phyloP scores from a whole-genome alignment of 1,140 invertebrate genomes.

The Lepidurus apus region DNA sequence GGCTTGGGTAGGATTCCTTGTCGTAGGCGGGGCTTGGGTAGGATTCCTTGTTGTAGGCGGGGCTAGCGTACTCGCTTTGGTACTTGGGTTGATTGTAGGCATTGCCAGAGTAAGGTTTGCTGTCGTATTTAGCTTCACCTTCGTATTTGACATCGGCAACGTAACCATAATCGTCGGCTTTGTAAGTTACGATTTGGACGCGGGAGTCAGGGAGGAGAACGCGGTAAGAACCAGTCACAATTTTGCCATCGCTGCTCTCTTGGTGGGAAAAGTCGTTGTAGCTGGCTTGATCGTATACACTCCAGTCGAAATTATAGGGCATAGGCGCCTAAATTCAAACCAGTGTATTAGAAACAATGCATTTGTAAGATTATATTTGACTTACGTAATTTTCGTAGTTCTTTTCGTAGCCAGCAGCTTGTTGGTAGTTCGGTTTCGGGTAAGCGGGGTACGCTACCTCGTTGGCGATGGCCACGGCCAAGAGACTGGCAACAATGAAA shows the following conservation, averaged over 20 bases:
- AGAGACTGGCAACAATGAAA: neutral
- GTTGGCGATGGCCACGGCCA: neutral
- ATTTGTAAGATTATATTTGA: constrained; percentile 28
- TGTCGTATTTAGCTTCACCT: neutral
- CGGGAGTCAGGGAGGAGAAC: constrained; percentile 34
- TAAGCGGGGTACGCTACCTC: neutral
- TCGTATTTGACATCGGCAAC: constrained; percentile 35
- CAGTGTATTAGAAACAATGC: constrained; percentile 20
- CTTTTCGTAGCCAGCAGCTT: neutral
- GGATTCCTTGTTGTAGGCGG: neutral
- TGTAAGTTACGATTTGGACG: constrained; percentile 28
- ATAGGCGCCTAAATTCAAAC: constrained; percentile 28
- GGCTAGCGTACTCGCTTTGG: neutral
- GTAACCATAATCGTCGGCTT: constrained; percentile 34
- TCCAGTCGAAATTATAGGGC: constrained; percentile 36
- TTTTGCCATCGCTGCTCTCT: constrained; percentile 33
- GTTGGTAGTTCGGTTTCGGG: too few relatives aligned
- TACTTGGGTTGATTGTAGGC: neutral
- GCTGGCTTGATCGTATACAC: constrained; percentile 29
- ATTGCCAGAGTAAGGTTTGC: neutral
- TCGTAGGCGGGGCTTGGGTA: neutral
- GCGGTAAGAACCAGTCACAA: constrained; percentile 30
- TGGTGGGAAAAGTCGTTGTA: constrained; percentile 31
- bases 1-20: neutral
- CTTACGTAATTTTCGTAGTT: constrained; percentile 31